phyloP scores from a whole-genome alignment of 2,888 invertebrate genomes.

The Pseudolycoriella hygida region DNA sequence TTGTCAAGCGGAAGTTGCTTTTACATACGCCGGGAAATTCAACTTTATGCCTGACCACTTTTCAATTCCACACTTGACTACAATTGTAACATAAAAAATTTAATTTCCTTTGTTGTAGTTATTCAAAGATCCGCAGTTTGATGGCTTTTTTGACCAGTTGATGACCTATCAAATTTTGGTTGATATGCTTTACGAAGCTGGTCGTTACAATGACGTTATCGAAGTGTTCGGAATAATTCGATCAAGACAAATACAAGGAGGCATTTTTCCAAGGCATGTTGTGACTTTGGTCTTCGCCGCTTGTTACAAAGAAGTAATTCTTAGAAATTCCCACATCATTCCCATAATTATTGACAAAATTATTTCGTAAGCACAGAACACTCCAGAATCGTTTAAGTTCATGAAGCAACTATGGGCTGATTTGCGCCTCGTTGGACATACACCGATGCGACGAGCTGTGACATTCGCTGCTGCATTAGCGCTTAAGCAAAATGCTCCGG shows the following conservation, averaged over 20 bases:
- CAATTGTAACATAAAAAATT: too few relatives aligned
- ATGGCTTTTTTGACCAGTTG: constrained; percentile 55
- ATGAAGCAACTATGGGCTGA: constrained; percentile 43
- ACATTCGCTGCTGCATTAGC: constrained; percentile 48
- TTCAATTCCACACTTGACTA: too few relatives aligned
- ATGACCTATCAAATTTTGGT: constrained; percentile 47
- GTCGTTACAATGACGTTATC: constrained; percentile 46
- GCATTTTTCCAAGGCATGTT: constrained; percentile 46
- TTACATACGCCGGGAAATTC: too few relatives aligned
- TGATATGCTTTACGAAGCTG: constrained; percentile 50
- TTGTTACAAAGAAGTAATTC: constrained; percentile 52
- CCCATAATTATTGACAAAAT: background rate
- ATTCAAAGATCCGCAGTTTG: constrained; percentile 40
- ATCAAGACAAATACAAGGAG: constrained; percentile 34
- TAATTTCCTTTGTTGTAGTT: constrained; percentile 31
- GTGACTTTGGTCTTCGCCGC: constrained; percentile 48
- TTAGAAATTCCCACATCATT: background rate
- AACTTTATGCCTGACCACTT: too few relatives aligned
- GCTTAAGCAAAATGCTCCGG: constrained; percentile 46
- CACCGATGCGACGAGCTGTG: constrained; percentile 40
- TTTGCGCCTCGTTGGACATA: constrained; percentile 34
- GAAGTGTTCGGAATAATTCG: constrained; percentile 42
- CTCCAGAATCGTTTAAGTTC: constrained; percentile 43
- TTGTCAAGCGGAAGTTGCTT: too few relatives aligned
- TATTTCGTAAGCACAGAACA: constrained; percentile 38